Evolutionary conservation across 2,113 vertebrate genomes (phyloP).

Genomic region (Prinia subflava): DNA sequence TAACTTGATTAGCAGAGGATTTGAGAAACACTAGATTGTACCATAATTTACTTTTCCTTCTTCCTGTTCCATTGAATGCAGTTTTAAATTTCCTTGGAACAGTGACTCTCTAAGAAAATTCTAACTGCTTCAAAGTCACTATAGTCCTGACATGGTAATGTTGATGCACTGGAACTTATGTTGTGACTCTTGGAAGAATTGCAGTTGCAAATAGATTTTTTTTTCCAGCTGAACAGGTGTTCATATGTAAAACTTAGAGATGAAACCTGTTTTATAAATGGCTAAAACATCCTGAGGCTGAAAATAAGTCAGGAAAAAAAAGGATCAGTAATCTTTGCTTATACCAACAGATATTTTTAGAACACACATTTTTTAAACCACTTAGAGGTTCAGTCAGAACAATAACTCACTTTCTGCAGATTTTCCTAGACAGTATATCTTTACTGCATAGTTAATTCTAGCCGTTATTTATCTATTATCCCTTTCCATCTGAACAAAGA

Average conservation of each 20-base stretch:
- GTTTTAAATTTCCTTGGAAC: conserved; percentile 11
- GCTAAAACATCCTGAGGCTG: background rate
- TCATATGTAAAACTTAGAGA: background rate
- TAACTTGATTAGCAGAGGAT: background rate
- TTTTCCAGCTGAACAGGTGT: background rate
- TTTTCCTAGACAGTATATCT: background rate
- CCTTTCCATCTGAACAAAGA: background rate
- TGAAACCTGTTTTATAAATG: conserved; percentile 9
- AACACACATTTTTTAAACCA: background rate
- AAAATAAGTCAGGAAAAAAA: background rate
- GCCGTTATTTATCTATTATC: background rate
- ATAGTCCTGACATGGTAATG: background rate
- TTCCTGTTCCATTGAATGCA: background rate
- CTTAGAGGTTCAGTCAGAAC: background rate
- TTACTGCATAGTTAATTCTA: background rate
- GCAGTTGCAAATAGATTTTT: background rate
- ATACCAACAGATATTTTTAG: background rate
- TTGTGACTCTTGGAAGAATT: background rate
- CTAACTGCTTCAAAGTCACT: background rate
- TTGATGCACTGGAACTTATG: background rate
- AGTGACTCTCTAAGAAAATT: background rate
- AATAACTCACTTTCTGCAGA: background rate
- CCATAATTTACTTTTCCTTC: background rate
- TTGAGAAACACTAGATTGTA: background rate
- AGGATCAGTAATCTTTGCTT: background rate